A percentile compares a stretch with the other conserved stretches of the same genome.
Evolutionary conservation across 2,113 vertebrate genomes (phyloP).

Genomic region (Tachysurus vachellii): DNA sequence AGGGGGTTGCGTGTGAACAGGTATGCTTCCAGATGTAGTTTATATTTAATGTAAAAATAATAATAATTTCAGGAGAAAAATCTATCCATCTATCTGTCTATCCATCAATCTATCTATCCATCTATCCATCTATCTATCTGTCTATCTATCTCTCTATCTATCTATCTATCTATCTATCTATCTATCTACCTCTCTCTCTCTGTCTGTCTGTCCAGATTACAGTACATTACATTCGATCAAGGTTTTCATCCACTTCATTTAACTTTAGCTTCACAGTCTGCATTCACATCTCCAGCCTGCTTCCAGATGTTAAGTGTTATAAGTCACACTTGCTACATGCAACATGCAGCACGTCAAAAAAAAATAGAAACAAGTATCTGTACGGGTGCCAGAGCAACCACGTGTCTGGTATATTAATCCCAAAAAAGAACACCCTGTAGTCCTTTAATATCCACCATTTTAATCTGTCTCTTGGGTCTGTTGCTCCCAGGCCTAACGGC

Average conservation of each 20-base stretch:
- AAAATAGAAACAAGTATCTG: not conserved
- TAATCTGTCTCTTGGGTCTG: constrained; percentile 48
- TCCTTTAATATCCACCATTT: constrained; percentile 43
- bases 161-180: too few relatives aligned
- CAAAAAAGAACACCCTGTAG: constrained; percentile 46
- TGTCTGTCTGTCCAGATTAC: not conserved
- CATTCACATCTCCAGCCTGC: not conserved
- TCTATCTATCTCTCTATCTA: too few relatives aligned
- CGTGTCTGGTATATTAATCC: constrained; percentile 45
- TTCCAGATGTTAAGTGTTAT: constrained; percentile 2
- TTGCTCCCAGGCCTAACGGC: constrained; percentile 21
- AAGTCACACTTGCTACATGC: not conserved
- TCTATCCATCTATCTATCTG: too few relatives aligned
- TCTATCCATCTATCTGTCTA: too few relatives aligned
- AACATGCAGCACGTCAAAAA: not conserved
- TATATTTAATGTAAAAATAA: too few relatives aligned
- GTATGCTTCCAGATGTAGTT: too few relatives aligned
- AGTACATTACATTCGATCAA: not conserved
- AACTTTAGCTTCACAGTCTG: not conserved
- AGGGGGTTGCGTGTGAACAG: too few relatives aligned
- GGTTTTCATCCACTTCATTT: not conserved
- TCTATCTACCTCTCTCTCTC: too few relatives aligned
- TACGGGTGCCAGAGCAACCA: not conserved
- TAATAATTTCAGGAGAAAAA: too few relatives aligned
- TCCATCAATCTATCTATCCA: too few relatives aligned